Evolutionary conservation across 2,888 invertebrate genomes (phyloP).

Genomic region (Callyntrura sp.): DNA sequence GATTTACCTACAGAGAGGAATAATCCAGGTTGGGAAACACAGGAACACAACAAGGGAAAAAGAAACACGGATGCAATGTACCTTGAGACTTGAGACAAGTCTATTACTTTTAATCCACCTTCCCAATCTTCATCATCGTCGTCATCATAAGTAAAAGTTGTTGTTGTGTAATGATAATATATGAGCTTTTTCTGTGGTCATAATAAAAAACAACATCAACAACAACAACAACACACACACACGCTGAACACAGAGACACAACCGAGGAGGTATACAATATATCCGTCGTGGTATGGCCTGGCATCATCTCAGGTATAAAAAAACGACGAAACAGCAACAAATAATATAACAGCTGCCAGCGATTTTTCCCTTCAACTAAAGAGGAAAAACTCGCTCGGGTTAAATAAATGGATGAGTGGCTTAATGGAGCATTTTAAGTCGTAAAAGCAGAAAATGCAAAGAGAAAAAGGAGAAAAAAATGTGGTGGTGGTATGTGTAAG

Average conservation of each 20-base stretch:
- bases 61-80: conserved; percentile 42
- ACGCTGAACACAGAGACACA: conserved; percentile 11
- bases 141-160: conserved; percentile 33
- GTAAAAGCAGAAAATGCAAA: conserved; percentile 57
- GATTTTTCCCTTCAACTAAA: background rate
- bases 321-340: conserved; percentile 4
- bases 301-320: background rate
- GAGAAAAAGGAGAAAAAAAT: conserved; percentile 27
- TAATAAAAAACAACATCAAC: conserved; percentile 37
- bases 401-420: conserved; percentile 70
- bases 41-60: background rate
- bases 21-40: background rate
- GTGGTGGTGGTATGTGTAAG: conserved; percentile 27
- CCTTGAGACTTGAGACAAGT: conserved; percentile 27
- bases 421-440: conserved; percentile 73
- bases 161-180: conserved; percentile 57
- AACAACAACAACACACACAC: conserved; percentile 20
- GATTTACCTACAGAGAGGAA: background rate
- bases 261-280: conserved; percentile 28
- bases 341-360: conserved; percentile 53
- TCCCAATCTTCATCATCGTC: conserved; percentile 9
- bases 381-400: conserved; percentile 39
- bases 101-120: conserved; percentile 58
- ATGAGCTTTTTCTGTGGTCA: conserved; percentile 36
- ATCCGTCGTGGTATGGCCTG: background rate